These are phyloP conservation scores for Idris sp. DNA, from an alignment of 1,140 invertebrate species.

Conservation along the genomic window DNA sequence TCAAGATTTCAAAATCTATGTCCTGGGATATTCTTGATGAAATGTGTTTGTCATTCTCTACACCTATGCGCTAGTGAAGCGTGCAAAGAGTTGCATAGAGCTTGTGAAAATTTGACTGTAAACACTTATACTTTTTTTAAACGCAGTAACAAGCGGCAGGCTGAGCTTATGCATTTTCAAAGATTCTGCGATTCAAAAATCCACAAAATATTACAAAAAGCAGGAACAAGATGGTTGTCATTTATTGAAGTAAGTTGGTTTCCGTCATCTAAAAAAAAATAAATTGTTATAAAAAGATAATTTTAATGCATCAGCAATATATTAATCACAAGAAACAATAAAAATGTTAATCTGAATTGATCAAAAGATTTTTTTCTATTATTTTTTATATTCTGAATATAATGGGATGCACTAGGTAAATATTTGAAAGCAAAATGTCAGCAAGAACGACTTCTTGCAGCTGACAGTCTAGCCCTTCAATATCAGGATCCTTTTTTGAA, in stretches of 20 bases:
- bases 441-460: background rate
- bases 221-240: slow-evolving; percentile 46
- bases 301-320: too few species aligned
- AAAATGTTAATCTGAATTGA: too few species aligned
- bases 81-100: slow-evolving; percentile 67
- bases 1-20: slow-evolving; percentile 54
- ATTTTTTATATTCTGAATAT: too few species aligned
- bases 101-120: slow-evolving; percentile 66
- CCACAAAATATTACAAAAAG: slow-evolving; percentile 51
- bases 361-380: too few species aligned
- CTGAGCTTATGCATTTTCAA: slow-evolving; percentile 56
- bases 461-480: slow-evolving; percentile 4
- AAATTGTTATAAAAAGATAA: too few species aligned
- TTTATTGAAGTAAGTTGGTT: background rate
- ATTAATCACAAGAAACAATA: too few species aligned
- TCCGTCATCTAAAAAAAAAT: too few species aligned
- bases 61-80: slow-evolving; percentile 69
- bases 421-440: too few species aligned
- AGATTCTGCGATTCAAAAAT: slow-evolving; percentile 28
- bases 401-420: too few species aligned
- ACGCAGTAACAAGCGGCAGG: slow-evolving; percentile 66
- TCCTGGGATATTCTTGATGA: slow-evolving; percentile 68
- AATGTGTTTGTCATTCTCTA: slow-evolving; percentile 75
- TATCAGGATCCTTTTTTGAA: slow-evolving; percentile 50
- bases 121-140: slow-evolving; percentile 68